These are phyloP conservation scores for Hystrix brachyura DNA, from an alignment of 2,113 vertebrate genomes.

Conservation along the genomic window DNA sequence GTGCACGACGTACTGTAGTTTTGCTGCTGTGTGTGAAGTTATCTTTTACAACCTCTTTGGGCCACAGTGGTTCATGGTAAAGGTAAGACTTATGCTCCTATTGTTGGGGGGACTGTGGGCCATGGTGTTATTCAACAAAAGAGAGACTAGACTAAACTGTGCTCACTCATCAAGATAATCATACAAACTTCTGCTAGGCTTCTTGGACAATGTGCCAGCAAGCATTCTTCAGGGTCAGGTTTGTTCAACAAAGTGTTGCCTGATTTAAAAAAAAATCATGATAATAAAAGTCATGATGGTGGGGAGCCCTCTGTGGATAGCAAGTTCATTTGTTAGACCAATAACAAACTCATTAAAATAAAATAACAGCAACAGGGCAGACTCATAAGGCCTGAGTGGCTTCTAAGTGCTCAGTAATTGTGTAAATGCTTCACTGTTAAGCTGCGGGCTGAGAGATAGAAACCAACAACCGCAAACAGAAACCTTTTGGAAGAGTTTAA, in stretches of 20 bases:
- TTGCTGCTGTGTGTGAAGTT: background rate
- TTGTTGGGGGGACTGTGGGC: conserved; percentile 33
- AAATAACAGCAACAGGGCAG: conserved; percentile 37
- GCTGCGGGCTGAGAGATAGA: conserved; percentile 65
- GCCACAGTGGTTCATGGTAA: background rate
- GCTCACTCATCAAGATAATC: conserved; percentile 76
- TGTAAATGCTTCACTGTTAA: conserved; percentile 62
- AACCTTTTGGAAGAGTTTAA: conserved; percentile 82
- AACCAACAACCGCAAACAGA: conserved; percentile 72
- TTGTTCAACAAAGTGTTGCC: conserved; percentile 80
- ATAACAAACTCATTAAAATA: conserved; percentile 63
- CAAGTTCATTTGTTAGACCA: conserved; percentile 47
- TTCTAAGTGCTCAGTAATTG: conserved; percentile 63
- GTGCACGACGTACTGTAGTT: fast-evolving
- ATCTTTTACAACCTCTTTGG: background rate
- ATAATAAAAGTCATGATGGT: conserved; percentile 61
- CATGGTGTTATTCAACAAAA: conserved; percentile 75
- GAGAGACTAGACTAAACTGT: conserved; percentile 83
- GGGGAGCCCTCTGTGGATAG: background rate
- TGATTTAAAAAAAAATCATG: conserved; percentile 70
- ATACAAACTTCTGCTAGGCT: conserved; percentile 74
- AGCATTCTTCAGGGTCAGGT: conserved; percentile 79
- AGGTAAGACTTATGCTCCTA: conserved; percentile 53
- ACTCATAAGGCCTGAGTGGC: background rate
- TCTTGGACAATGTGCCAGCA: conserved; percentile 69